Conservation (phyloP, 1,140 invertebrate genomes). For the Drosophila pachea region DNA sequence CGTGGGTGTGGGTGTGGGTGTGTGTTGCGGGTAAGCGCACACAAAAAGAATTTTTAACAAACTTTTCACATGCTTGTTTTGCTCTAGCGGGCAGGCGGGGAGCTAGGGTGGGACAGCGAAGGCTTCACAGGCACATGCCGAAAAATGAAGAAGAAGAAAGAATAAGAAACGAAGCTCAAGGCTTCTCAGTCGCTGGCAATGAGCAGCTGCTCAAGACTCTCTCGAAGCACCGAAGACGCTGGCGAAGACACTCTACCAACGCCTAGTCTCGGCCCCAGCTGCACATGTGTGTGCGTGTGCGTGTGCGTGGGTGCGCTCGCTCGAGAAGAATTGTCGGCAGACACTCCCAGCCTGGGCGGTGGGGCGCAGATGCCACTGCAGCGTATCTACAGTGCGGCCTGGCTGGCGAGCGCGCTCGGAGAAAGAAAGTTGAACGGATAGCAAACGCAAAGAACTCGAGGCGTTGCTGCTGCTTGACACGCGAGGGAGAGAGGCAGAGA, state of each 20-base stretch:
- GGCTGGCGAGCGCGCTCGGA: too few relatives aligned
- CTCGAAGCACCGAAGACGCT: neutral
- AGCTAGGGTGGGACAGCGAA: too few relatives aligned
- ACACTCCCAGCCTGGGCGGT: too few relatives aligned
- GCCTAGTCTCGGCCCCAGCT: too few relatives aligned
- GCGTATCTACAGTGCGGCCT: conserved; percentile 5
- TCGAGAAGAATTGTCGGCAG: too few relatives aligned
- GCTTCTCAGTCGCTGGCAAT: conserved; percentile 1
- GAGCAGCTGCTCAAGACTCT: neutral
- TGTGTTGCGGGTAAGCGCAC: conserved; percentile 33
- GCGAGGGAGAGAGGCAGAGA: neutral
- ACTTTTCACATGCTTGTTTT: conserved; percentile 74
- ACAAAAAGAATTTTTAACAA: conserved; percentile 73
- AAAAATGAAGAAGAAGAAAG: neutral
- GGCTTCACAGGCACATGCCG: too few relatives aligned
- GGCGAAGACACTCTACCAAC: too few relatives aligned
- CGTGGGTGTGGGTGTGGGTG: conserved; percentile 17
- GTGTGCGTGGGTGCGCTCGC: too few relatives aligned
- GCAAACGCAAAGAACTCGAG: conserved; percentile 36
- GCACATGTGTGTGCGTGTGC: too few relatives aligned
- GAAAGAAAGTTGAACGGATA: conserved; percentile 52
- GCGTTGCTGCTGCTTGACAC: conserved; percentile 18
- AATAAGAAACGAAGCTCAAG: conserved; percentile 1
- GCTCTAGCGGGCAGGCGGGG: conserved; percentile 2
- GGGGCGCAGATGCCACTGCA: neutral